These are phyloP conservation scores for Nemapogon koenigi DNA, from an alignment of 2,888 invertebrate genomes.

Conservation along the genomic window DNA sequence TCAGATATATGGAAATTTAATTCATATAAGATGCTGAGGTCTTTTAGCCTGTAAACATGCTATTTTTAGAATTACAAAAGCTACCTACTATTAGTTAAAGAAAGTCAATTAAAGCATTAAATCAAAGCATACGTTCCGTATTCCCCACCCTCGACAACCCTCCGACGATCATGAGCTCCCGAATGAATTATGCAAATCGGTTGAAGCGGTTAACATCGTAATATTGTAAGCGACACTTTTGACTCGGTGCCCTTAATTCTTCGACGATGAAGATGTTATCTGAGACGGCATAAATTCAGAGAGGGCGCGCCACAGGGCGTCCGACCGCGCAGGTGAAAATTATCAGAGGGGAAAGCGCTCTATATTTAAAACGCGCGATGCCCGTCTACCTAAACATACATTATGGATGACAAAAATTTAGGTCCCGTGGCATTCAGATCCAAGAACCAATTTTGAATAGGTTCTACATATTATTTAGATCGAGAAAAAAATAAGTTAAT, in stretches of 20 bases:
- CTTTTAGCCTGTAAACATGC: no score
- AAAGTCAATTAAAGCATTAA: conserved; percentile 34
- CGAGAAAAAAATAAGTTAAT: no score
- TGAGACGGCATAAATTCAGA: conserved; percentile 43
- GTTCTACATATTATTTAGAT: no score
- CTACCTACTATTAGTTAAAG: no score
- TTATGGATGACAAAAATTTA: no score
- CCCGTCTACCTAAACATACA: no score
- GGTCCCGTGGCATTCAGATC: no score
- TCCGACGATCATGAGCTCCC: conserved; percentile 19
- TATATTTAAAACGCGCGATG: conserved; percentile 39
- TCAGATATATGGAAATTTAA: no score
- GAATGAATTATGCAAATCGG: conserved; percentile 61
- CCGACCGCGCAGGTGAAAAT: conserved; percentile 51
- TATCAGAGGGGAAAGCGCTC: conserved; percentile 44
- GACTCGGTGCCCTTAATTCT: conserved; percentile 42
- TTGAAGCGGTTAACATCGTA: conserved; percentile 58
- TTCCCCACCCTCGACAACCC: conserved; percentile 17
- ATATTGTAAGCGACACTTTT: conserved; percentile 60
- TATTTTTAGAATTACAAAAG: no score
- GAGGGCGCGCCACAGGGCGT: conserved; percentile 18
- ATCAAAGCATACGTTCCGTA: conserved; percentile 31
- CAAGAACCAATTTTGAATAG: no score
- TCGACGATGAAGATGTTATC: conserved; percentile 46
- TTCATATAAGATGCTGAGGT: no score